These are phyloP conservation scores for Eublepharis macularius DNA, from an alignment of 2,113 vertebrate genomes.

Conservation along the genomic window DNA sequence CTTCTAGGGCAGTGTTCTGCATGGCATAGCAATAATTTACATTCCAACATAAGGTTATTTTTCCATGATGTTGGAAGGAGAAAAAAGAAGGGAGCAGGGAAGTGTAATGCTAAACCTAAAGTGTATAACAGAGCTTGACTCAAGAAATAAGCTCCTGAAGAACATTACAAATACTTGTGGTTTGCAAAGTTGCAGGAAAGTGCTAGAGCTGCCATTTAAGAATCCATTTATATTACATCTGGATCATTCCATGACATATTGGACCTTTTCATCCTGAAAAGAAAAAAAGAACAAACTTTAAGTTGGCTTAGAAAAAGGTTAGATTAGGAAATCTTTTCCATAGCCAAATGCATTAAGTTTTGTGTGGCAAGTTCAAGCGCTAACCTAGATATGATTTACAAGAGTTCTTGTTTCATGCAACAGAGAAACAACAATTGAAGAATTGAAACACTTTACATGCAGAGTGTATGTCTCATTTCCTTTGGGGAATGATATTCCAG, in stretches of 20 bases:
- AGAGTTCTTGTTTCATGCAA: conserved; percentile 29
- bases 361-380: conserved; percentile 27
- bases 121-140: conserved; percentile 20
- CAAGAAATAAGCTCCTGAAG: conserved; percentile 55
- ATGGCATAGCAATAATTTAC: neutral
- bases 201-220: conserved; percentile 59
- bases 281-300: conserved; percentile 25
- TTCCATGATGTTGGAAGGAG: accelerated
- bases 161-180: conserved; percentile 60
- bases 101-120: conserved; percentile 27
- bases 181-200: conserved; percentile 60
- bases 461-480: neutral
- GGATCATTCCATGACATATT: conserved; percentile 57
- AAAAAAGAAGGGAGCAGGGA: neutral
- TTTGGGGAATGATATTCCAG: neutral
- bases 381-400: conserved; percentile 37
- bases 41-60: neutral
- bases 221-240: conserved; percentile 59
- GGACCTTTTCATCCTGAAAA: conserved; percentile 42
- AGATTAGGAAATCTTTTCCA: conserved; percentile 57
- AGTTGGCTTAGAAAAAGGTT: conserved; percentile 50
- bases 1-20: neutral
- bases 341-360: neutral
- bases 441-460: neutral
- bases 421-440: neutral